phyloP scores from a whole-genome alignment of 2,888 invertebrate species.

The Calliphora vomitoria region DNA sequence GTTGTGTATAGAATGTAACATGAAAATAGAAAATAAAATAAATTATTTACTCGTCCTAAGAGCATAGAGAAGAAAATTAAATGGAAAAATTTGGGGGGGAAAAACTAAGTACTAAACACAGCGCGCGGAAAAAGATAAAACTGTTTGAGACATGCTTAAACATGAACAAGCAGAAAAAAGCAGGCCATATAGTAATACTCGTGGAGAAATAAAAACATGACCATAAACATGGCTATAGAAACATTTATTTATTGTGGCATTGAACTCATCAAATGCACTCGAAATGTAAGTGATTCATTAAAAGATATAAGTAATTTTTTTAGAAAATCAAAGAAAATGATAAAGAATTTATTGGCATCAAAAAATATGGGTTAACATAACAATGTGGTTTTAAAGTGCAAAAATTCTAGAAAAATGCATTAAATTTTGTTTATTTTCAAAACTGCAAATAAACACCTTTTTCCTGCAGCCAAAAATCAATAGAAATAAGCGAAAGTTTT shows the following conservation, averaged over 20 bases:
- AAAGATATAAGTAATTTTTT: conserved; percentile 7
- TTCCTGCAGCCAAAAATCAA: conserved; percentile 41
- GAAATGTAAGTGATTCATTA: conserved; percentile 28
- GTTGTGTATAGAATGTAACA: conserved; percentile 7
- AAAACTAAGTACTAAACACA: not conserved
- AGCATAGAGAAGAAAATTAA: not conserved
- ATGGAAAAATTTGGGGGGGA: not conserved
- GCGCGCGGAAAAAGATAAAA: conserved; percentile 51
- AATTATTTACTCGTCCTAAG: conserved; percentile 47
- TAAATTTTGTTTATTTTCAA: not conserved
- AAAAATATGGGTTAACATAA: conserved; percentile 17
- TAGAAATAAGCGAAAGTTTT: conserved; percentile 44
- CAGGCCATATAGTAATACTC: conserved; percentile 4
- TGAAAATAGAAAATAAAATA: conserved; percentile 37
- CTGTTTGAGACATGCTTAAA: conserved; percentile 29
- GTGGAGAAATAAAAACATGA: not conserved
- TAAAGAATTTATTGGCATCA: conserved; percentile 7
- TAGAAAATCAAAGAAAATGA: not conserved
- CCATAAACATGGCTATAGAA: not conserved
- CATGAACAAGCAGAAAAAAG: conserved; percentile 28
- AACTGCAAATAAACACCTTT: not conserved
- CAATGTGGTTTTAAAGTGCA: not conserved
- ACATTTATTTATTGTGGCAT: conserved; percentile 28
- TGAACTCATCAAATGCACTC: conserved; percentile 65
- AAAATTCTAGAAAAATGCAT: not conserved